Conservation (phyloP, 2,888 invertebrate species). For the Dendrolimus houi region DNA sequence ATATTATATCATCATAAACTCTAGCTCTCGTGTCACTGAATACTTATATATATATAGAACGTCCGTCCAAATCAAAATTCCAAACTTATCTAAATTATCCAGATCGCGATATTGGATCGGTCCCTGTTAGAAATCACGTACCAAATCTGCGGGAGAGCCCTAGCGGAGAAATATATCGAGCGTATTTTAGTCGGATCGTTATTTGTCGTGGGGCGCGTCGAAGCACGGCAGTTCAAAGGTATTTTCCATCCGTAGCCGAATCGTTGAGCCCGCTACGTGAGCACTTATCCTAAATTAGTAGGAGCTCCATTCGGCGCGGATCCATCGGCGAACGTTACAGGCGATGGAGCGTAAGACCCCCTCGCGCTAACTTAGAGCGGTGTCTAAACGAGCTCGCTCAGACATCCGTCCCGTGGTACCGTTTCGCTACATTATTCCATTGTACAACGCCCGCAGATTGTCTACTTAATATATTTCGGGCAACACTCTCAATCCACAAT, state of each 20-base stretch:
- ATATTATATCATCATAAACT: too few species aligned
- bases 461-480: neutral
- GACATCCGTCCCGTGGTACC: slow-evolving; percentile 24
- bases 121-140: neutral
- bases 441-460: slow-evolving; percentile 3
- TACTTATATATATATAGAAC: too few species aligned
- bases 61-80: too few species aligned
- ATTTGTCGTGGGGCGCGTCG: slow-evolving; percentile 35
- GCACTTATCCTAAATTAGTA: slow-evolving; percentile 65
- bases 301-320: slow-evolving; percentile 30
- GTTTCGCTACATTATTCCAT: slow-evolving; percentile 13
- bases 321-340: slow-evolving; percentile 31
- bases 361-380: slow-evolving; percentile 42
- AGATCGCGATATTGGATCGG: neutral
- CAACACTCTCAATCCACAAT: neutral
- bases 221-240: slow-evolving; percentile 38
- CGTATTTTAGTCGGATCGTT: slow-evolving; percentile 27
- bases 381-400: slow-evolving; percentile 33
- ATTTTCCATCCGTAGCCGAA: slow-evolving; percentile 37
- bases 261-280: slow-evolving; percentile 49
- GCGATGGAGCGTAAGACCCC: slow-evolving; percentile 49
- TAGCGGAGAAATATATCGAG: slow-evolving; percentile 22
- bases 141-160: neutral
- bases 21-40: too few species aligned
- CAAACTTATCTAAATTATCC: neutral